Evolutionary conservation across 2,797 vertebrate genomes (phyloP).

Genomic region (Oryzias dopingdopingensis): DNA sequence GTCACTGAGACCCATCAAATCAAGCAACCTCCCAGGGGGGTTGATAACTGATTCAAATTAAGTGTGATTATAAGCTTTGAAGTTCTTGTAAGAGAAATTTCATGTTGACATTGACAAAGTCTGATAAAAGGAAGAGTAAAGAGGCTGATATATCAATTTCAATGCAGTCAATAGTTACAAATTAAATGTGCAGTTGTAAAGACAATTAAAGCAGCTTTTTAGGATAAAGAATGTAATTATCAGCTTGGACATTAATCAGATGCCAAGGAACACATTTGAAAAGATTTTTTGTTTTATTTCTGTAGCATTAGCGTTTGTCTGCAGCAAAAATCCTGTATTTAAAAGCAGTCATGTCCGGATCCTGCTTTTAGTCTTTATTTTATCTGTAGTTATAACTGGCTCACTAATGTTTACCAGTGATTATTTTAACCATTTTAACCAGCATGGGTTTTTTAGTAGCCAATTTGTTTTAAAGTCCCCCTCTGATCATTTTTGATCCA

Average conservation of each 20-base stretch:
- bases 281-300: too few species aligned
- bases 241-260: slow-evolving; percentile 15
- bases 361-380: too few species aligned
- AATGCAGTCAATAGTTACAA: slow-evolving; percentile 46
- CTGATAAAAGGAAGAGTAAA: slow-evolving; percentile 40
- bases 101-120: slow-evolving; percentile 59
- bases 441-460: too few species aligned
- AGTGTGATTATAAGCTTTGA: slow-evolving; percentile 66
- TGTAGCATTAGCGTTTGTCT: too few species aligned
- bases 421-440: too few species aligned
- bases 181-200: slow-evolving; percentile 49
- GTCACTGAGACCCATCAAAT: slow-evolving; percentile 61
- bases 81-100: slow-evolving; percentile 58
- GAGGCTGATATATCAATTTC: slow-evolving; percentile 52
- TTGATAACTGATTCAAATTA: slow-evolving; percentile 67
- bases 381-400: too few species aligned
- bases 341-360: too few species aligned
- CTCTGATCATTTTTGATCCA: too few species aligned
- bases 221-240: slow-evolving; percentile 42
- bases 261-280: background rate
- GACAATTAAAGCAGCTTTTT: slow-evolving; percentile 42
- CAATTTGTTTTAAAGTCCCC: too few species aligned
- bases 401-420: too few species aligned
- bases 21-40: slow-evolving; percentile 62
- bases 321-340: too few species aligned